These are phyloP conservation scores for Fragum sueziense DNA, from an alignment of 2,888 invertebrate species.

Conservation along the genomic window DNA sequence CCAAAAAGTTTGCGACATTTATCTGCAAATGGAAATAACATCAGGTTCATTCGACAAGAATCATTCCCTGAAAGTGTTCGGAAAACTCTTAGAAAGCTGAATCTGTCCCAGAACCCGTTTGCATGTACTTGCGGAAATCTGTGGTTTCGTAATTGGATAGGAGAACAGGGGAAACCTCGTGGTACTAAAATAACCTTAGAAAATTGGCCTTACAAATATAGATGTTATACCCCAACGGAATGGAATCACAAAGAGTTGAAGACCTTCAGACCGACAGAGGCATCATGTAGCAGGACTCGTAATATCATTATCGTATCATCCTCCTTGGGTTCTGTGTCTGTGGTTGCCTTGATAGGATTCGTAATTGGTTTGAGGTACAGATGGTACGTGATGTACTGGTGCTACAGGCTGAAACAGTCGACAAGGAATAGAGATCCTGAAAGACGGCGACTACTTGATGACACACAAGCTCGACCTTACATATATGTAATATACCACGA, in stretches of 20 bases:
- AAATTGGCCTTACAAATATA: constrained; percentile 23
- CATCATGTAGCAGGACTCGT: constrained; percentile 3
- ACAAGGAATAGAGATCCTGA: neutral
- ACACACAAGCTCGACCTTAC: neutral
- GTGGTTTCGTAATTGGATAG: constrained; percentile 33
- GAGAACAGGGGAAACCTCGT: neutral
- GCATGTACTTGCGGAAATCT: constrained; percentile 23
- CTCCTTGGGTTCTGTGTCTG: neutral
- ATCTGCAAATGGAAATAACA: neutral
- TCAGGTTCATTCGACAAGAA: neutral
- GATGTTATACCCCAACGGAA: constrained; percentile 4
- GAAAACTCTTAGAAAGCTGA: constrained; percentile 9
- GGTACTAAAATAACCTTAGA: constrained; percentile 15
- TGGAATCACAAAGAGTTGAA: neutral
- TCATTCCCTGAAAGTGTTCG: constrained; percentile 12
- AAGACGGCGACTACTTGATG: neutral
- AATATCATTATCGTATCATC: neutral
- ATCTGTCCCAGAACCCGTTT: constrained; percentile 38
- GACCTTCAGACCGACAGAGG: constrained; percentile 9
- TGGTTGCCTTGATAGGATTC: neutral
- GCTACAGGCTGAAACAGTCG: constrained; percentile 5
- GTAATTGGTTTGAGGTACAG: constrained; percentile 7
- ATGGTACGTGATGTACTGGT: constrained; percentile 31
- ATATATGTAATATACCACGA: constrained; percentile 33
- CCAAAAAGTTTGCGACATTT: neutral